phyloP scores from a whole-genome alignment of 2,888 invertebrate genomes.

The Chrysolina americana region DNA sequence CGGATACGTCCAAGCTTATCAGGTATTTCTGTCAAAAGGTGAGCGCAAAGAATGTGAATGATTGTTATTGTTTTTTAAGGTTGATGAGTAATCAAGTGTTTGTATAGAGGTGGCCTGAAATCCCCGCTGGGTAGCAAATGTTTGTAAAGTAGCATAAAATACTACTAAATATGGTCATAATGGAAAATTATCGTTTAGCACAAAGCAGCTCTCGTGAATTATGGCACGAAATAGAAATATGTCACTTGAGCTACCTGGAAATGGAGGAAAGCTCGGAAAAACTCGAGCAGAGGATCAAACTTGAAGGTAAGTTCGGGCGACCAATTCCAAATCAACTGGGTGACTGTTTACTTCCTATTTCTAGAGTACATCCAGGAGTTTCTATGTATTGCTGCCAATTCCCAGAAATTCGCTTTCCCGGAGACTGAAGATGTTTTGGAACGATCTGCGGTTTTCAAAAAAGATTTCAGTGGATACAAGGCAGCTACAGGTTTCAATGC shows the following conservation, averaged over 20 bases:
- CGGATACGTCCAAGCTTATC: neutral
- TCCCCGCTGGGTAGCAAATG: neutral
- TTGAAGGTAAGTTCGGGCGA: conserved; percentile 77
- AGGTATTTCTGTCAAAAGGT: conserved; percentile 7
- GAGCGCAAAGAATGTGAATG: neutral
- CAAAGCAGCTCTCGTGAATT: conserved; percentile 76
- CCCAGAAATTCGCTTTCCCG: conserved; percentile 83
- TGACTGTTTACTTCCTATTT: conserved; percentile 52
- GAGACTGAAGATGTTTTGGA: conserved; percentile 85
- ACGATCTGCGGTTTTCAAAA: conserved; percentile 78
- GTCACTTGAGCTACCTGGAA: conserved; percentile 85
- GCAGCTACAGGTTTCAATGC: conserved; percentile 89
- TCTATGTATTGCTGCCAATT: conserved; percentile 83
- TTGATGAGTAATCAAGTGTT: neutral
- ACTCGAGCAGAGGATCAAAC: conserved; percentile 80
- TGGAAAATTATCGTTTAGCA: conserved; percentile 71
- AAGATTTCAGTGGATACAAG: conserved; percentile 85
- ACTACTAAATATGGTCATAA: conserved; percentile 65
- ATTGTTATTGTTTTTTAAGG: conserved; percentile 10
- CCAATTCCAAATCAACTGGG: neutral
- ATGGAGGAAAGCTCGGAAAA: conserved; percentile 86
- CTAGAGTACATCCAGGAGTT: conserved; percentile 85
- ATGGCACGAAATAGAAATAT: conserved; percentile 81
- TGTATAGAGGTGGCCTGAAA: neutral
- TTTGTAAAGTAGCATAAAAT: conserved; percentile 9